Conservation (phyloP, 2,888 invertebrate species). For the Dione juno region DNA sequence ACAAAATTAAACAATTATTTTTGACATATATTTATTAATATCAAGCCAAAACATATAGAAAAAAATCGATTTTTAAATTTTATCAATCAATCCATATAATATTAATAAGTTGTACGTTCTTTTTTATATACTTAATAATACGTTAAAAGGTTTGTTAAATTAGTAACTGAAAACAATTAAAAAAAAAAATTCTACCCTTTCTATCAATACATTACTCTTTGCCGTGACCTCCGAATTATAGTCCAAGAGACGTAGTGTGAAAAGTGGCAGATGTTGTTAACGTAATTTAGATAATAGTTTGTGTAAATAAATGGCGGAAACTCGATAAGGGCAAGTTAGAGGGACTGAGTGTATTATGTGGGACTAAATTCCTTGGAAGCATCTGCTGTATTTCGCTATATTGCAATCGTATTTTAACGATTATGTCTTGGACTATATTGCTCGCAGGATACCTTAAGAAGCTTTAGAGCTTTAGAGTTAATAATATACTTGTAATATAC, state of each 20-base stretch:
- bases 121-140: too few relatives aligned
- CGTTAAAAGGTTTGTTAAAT: background rate
- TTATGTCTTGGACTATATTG: conserved; percentile 2
- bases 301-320: conserved; percentile 80
- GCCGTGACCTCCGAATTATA: conserved; percentile 55
- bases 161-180: background rate
- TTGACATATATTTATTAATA: too few relatives aligned
- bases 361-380: conserved; percentile 59
- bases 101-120: too few relatives aligned
- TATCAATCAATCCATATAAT: too few relatives aligned
- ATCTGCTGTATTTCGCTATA: conserved; percentile 62
- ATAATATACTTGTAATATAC: too few relatives aligned
- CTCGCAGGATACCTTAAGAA: background rate
- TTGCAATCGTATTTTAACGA: conserved; percentile 16
- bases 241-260: conserved; percentile 65
- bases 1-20: too few relatives aligned
- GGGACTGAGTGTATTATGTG: conserved; percentile 56
- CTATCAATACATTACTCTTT: conserved; percentile 48
- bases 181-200: background rate
- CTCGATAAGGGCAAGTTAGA: conserved; percentile 71
- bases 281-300: conserved; percentile 81
- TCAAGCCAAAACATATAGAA: too few relatives aligned
- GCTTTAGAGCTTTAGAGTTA: too few relatives aligned
- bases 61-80: too few relatives aligned
- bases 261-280: conserved; percentile 78